Conservation (phyloP, 2,113 vertebrate genomes). For the Aix galericulata region DNA sequence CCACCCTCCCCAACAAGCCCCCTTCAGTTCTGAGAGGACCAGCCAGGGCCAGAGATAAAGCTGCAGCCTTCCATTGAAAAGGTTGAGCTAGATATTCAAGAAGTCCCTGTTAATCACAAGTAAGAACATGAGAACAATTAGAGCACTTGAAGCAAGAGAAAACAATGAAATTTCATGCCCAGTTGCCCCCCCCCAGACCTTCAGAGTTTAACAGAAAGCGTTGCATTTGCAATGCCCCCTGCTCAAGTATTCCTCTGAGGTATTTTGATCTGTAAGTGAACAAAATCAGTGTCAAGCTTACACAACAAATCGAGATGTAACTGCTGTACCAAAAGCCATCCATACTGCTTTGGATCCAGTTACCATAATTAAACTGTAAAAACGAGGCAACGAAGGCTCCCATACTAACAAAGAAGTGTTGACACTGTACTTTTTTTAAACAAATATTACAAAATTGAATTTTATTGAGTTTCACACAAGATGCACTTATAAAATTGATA, state of each 20-base stretch:
- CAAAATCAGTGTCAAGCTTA: not conserved
- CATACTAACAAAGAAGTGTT: slow-evolving; percentile 47
- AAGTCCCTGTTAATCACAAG: not conserved
- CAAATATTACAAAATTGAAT: slow-evolving; percentile 86
- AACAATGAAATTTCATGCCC: not conserved
- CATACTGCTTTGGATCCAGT: not conserved
- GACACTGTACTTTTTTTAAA: slow-evolving; percentile 74
- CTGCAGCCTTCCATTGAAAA: not conserved
- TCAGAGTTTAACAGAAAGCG: fast-evolving
- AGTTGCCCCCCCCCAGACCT: not conserved
- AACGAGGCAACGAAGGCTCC: not conserved
- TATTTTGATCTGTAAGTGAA: fast-evolving
- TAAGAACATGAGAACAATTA: not conserved
- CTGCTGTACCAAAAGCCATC: not conserved
- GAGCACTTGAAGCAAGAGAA: not conserved
- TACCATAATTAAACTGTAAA: not conserved
- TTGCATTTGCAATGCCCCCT: not conserved
- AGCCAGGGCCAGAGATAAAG: not conserved
- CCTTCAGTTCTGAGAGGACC: not conserved
- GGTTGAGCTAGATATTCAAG: not conserved
- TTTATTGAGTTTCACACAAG: slow-evolving; percentile 86
- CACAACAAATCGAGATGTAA: not conserved
- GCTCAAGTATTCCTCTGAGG: fast-evolving
- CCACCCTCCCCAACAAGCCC: not conserved
- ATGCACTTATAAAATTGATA: slow-evolving; percentile 87